Evolutionary conservation across 2,113 vertebrate genomes (phyloP).

Genomic region (Aleadryas rufinucha): DNA sequence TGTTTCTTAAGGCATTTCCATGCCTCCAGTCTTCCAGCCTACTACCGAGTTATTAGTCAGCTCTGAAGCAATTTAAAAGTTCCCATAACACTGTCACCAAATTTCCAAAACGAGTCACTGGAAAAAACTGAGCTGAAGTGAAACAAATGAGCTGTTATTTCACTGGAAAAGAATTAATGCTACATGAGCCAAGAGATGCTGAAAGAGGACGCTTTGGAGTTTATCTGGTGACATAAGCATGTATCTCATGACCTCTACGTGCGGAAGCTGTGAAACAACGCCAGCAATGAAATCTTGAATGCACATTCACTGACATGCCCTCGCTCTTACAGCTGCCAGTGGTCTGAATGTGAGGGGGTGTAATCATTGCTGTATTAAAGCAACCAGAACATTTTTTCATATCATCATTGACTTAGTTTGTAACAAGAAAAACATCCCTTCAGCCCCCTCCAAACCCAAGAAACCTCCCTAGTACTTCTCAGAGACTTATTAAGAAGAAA

Average conservation of each 20-base stretch:
- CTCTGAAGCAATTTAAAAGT: neutral
- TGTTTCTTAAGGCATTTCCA: neutral
- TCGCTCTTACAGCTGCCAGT: neutral
- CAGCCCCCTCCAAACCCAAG: neutral
- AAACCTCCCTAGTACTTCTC: neutral
- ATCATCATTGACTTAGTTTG: neutral
- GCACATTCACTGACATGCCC: neutral
- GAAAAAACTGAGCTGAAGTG: neutral
- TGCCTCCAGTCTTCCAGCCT: neutral
- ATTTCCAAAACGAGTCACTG: neutral
- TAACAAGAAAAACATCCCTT: neutral
- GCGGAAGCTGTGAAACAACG: neutral
- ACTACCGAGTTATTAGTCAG: neutral
- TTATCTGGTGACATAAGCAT: neutral
- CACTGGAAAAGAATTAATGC: constrained; percentile 7
- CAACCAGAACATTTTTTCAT: neutral
- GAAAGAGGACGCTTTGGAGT: neutral
- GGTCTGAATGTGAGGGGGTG: neutral
- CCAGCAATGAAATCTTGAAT: neutral
- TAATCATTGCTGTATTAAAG: neutral
- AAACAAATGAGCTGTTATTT: constrained; percentile 14
- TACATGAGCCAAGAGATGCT: constrained; percentile 3
- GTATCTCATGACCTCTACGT: neutral
- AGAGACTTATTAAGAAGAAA: neutral
- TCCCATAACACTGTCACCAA: neutral